Evolutionary conservation across 2,888 invertebrate species (phyloP).

Genomic region (Netelia melanura): DNA sequence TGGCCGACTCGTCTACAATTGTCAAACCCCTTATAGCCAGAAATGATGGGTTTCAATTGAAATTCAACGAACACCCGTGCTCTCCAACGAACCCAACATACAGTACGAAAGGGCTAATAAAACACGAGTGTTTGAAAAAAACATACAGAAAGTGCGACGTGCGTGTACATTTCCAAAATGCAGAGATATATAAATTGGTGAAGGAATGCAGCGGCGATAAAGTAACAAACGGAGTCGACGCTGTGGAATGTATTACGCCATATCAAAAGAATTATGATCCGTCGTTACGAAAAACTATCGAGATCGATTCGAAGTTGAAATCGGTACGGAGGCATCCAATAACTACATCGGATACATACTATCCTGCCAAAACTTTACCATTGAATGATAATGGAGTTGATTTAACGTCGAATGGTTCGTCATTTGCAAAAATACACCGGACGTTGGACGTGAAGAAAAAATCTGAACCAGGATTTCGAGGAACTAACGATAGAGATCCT

Average conservation of each 20-base stretch:
- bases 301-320: not conserved
- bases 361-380: not conserved
- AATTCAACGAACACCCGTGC: not conserved
- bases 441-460: not conserved
- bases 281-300: not conserved
- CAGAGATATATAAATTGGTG: slow-evolving; percentile 11
- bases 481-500: slow-evolving; percentile 17
- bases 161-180: slow-evolving; percentile 73
- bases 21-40: slow-evolving; percentile 67
- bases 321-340: not conserved
- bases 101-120: not conserved
- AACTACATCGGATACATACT: slow-evolving; percentile 1
- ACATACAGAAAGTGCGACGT: slow-evolving; percentile 22
- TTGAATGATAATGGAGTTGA: not conserved
- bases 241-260: not conserved
- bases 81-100: slow-evolving; percentile 19
- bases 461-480: not conserved
- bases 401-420: not conserved
- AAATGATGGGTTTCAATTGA: slow-evolving; percentile 53
- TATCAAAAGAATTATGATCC: not conserved
- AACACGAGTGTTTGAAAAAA: slow-evolving; percentile 8
- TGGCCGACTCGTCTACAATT: slow-evolving; percentile 68
- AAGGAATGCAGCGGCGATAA: not conserved
- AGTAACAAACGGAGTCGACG: not conserved
- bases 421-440: not conserved